phyloP scores from a whole-genome alignment of 2,888 invertebrate genomes.

The Idaea dimidiata region DNA sequence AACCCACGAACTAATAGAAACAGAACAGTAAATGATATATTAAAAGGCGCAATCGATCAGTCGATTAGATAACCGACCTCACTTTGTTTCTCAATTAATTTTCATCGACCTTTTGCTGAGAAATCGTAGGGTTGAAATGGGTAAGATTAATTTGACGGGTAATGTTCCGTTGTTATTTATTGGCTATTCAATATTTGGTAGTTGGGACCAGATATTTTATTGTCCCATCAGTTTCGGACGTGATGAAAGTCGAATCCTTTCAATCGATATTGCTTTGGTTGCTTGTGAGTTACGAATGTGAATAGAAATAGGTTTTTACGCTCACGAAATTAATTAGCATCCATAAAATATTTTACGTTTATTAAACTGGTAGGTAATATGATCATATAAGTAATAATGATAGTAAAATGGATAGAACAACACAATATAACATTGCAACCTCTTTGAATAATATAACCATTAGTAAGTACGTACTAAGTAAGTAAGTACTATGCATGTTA shows the following conservation, averaged over 20 bases:
- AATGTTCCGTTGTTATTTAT: conserved; percentile 5
- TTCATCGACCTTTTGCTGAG: conserved; percentile 10
- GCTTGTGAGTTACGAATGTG: not conserved
- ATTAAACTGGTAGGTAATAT: no score
- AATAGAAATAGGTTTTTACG: not conserved
- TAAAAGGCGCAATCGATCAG: not conserved
- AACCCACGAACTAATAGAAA: not conserved
- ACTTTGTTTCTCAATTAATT: conserved; percentile 23
- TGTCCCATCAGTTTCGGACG: not conserved
- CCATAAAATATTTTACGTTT: no score
- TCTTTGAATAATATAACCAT: no score
- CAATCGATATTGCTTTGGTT: not conserved
- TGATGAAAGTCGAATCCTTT: not conserved
- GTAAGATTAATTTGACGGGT: conserved; percentile 13
- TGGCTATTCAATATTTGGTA: conserved; percentile 4
- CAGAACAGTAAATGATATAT: not conserved
- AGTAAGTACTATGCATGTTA: no score
- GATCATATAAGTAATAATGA: no score
- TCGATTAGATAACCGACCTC: not conserved
- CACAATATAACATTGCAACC: no score
- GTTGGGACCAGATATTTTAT: conserved; percentile 5
- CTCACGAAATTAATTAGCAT: not conserved
- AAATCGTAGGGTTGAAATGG: conserved; percentile 10
- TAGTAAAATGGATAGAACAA: no score
- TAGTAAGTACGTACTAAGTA: no score